A percentile compares a stretch with the other conserved stretches of the same genome.
These are phyloP conservation scores for Autographa gamma DNA, from an alignment of 2,888 invertebrate species.

Conservation along the genomic window DNA sequence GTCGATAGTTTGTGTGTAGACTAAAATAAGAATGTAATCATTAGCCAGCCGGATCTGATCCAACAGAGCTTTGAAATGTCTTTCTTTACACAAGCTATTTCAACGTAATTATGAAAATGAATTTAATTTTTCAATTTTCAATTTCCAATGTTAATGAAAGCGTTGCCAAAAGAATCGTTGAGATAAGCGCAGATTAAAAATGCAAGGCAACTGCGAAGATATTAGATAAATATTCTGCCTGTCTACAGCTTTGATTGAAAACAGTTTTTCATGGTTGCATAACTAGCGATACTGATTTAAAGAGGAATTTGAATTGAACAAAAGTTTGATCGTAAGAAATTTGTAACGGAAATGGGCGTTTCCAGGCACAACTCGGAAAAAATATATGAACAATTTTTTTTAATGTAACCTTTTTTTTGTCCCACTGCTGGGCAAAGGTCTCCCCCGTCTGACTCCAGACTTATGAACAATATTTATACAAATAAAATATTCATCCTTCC, in stretches of 20 bases:
- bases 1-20: constrained; percentile 49
- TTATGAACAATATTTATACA: too few species aligned
- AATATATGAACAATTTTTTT: too few species aligned
- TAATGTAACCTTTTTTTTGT: too few species aligned
- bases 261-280: constrained; percentile 20
- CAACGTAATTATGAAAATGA: constrained; percentile 35
- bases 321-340: neutral
- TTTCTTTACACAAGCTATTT: constrained; percentile 36
- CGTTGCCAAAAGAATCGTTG: constrained; percentile 17
- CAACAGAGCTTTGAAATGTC: constrained; percentile 39
- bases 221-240: constrained; percentile 20
- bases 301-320: neutral
- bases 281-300: constrained; percentile 2
- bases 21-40: constrained; percentile 62
- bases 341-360: neutral
- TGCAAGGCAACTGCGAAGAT: constrained; percentile 13
- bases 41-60: constrained; percentile 56
- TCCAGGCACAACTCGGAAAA: neutral
- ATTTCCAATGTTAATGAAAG: constrained; percentile 28
- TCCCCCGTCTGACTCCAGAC: too few species aligned
- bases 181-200: constrained; percentile 18
- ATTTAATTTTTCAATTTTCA: constrained; percentile 19
- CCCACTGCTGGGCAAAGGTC: too few species aligned
- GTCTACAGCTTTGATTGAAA: constrained; percentile 15
- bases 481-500: too few species aligned